Percentiles rank a stretch among this genome's conserved stretches.
Conservation (phyloP, 2,888 invertebrate species). For the Drosophila mulleri region DNA sequence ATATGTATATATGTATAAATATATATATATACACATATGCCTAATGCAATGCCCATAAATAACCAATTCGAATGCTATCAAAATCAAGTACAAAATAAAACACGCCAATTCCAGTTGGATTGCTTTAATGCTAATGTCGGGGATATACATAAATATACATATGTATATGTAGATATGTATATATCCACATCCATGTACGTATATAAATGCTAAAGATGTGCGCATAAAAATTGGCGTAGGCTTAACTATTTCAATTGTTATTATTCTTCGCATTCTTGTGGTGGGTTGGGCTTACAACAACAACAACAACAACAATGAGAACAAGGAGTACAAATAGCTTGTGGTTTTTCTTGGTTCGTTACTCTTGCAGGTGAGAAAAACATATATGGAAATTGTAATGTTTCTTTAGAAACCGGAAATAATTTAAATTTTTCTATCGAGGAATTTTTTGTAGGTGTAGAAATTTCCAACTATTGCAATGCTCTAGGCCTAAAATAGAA, state of each 20-base stretch:
- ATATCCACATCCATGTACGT: background rate
- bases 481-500: conserved; percentile 1
- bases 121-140: conserved; percentile 26
- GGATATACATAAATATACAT: conserved; percentile 2
- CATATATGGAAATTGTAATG: conserved; percentile 1
- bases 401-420: conserved; percentile 2
- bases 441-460: background rate
- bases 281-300: conserved; percentile 43
- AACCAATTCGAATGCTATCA: conserved; percentile 34
- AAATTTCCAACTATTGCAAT: background rate
- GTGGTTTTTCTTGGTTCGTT: conserved; percentile 33
- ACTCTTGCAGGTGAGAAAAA: conserved; percentile 33
- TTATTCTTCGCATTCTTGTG: conserved; percentile 45
- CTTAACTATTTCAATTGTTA: conserved; percentile 28
- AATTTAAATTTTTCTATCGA: background rate
- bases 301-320: conserved; percentile 16
- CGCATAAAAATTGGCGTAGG: conserved; percentile 59
- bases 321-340: conserved; percentile 22
- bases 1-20: too few species aligned
- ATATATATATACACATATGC: background rate
- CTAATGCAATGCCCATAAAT: conserved; percentile 18
- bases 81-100: conserved; percentile 69
- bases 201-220: conserved; percentile 29
- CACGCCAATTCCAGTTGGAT: conserved; percentile 30
- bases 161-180: background rate